Evolutionary conservation across 2,888 invertebrate species (phyloP), one percentile per base, ranked within the genome.

Genomic region (Mechanitis mazaeus): DNA sequence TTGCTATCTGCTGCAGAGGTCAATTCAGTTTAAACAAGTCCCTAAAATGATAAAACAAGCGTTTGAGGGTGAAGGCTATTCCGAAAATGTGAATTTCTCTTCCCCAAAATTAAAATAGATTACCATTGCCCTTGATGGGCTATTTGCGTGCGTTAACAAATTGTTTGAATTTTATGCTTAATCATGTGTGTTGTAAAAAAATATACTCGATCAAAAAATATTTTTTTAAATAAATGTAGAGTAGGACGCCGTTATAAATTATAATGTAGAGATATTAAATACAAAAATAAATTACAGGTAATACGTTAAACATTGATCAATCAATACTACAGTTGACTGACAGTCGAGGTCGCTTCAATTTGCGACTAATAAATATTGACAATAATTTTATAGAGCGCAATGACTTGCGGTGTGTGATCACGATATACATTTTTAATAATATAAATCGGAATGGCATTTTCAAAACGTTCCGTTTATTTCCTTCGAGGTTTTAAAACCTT

Each of bases 21-120:
- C 80, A 83, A 83, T 85, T 84, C 76, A 60, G 75, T 69, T 72
- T 69, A 76, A 79, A 83, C 81, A 79, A 78, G 79, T 74, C 74
- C 77, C 74, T 71, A 69, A 75, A 78, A 77, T 81, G 71, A 71
- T 72, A 73, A 73, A 74, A 77, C 72, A 71, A 72, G 71, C 71
- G 70, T 73, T 71, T 70, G 69, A 71, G 72, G 66, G 72, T 68
- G 72, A 72, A 64, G 67, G 69, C 64, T 69, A 71, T 77, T 74
- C 69, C 64, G 63, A 72, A 80, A 75, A 75, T 72, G 73, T 70
- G 74, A 74, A 73, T 74, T 75, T 75, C 77, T 75, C 74, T 79
- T 79, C 74, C 73, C 71, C 72, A 57, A 79, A 83, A 85, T 82
- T 81, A 79, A 84, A 83, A 80, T 76, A 75, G 75, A 83, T 83